Conservation (phyloP, 2,888 invertebrate species). For the Neocrepidodera transversa region DNA sequence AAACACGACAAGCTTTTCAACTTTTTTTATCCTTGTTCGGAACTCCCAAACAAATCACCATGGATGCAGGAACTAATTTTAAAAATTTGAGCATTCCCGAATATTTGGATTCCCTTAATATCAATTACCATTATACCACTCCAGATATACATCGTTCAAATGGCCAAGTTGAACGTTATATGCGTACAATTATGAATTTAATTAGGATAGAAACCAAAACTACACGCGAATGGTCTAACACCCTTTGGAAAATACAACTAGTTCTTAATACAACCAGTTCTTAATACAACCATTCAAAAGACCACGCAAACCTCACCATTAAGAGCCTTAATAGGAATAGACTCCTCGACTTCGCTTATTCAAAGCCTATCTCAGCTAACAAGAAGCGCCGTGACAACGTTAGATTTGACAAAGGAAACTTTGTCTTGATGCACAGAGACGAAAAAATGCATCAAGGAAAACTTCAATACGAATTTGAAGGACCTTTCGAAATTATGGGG, state of each 20-base stretch:
- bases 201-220: neutral
- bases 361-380: no score
- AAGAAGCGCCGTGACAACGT: no score
- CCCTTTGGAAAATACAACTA: neutral
- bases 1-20: slow-evolving; percentile 32
- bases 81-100: slow-evolving; percentile 37
- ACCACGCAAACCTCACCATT: no score
- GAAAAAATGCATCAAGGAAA: no score
- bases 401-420: no score
- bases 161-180: neutral
- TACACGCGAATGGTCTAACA: neutral
- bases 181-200: neutral
- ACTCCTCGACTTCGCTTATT: no score
- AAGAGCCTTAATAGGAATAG: no score
- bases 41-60: slow-evolving; percentile 35
- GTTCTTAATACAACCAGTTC: neutral
- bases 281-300: no score
- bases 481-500: no score
- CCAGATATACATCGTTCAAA: neutral
- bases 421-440: neutral
- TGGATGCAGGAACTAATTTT: slow-evolving; percentile 39
- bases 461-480: no score
- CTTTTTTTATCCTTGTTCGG: slow-evolving; percentile 35
- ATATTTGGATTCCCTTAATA: neutral
- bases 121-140: neutral